Evolutionary conservation across 1,140 invertebrate genomes (phyloP).

Genomic region (Brachystomella parvula): DNA sequence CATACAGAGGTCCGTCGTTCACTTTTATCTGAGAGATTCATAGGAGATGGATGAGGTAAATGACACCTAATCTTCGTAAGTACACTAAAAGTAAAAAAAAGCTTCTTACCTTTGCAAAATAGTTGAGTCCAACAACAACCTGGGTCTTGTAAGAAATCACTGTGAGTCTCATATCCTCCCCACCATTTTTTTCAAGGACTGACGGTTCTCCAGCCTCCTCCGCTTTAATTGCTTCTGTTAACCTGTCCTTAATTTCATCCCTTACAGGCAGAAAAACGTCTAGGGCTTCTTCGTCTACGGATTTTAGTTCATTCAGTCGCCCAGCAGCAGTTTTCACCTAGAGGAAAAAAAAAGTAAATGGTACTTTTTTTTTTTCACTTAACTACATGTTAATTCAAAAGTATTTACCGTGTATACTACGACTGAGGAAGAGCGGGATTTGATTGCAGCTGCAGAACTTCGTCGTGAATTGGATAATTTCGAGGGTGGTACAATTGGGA

Average conservation of each 20-base stretch:
- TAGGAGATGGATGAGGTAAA: neutral
- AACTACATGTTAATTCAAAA: neutral
- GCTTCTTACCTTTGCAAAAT: neutral
- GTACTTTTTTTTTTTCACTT: neutral
- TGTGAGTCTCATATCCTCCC: neutral
- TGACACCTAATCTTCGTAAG: neutral
- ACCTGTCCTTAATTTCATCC: neutral
- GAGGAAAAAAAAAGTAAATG: neutral
- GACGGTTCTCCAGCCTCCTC: neutral
- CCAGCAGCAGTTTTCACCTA: neutral
- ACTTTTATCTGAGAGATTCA: neutral
- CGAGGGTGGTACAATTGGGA: neutral
- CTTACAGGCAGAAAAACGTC: neutral
- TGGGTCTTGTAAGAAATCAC: constrained; percentile 7
- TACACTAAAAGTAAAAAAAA: neutral
- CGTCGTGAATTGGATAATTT: neutral
- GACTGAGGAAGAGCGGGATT: neutral
- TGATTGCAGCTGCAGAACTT: constrained; percentile 1
- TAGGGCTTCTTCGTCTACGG: neutral
- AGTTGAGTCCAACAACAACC: neutral
- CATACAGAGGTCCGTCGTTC: neutral
- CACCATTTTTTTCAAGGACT: neutral
- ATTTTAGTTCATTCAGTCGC: neutral
- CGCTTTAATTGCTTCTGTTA: neutral
- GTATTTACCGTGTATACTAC: neutral